A percentile compares a stretch with the other conserved stretches of the same genome.
Evolutionary conservation across 2,888 invertebrate species (phyloP).

Genomic region (Idaea biselata): DNA sequence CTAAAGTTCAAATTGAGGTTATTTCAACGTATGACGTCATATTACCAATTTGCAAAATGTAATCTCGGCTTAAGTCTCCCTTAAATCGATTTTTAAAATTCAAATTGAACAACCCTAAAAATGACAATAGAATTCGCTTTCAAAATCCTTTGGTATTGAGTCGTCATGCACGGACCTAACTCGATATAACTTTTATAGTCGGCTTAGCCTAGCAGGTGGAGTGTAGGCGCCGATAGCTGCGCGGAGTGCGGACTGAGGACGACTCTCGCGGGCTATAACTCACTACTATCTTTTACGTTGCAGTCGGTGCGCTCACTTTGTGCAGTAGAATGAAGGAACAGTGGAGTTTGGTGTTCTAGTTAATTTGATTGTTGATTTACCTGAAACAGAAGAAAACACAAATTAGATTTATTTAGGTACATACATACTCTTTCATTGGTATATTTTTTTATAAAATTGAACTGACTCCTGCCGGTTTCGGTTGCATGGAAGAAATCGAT

Average conservation of each 20-base stretch:
- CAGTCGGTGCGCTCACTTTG: background rate
- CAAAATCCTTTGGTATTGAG: background rate
- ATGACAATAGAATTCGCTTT: background rate
- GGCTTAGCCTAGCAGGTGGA: background rate
- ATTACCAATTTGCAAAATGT: background rate
- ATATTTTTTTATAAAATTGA: too few relatives aligned
- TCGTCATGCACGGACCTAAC: background rate
- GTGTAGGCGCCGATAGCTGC: background rate
- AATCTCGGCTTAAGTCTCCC: background rate
- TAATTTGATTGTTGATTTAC: background rate
- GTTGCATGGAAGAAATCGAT: too few relatives aligned
- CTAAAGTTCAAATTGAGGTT: too few relatives aligned
- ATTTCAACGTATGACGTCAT: background rate
- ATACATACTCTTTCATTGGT: too few relatives aligned
- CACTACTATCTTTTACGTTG: background rate
- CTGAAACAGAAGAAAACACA: background rate
- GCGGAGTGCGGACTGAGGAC: background rate
- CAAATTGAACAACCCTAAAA: background rate
- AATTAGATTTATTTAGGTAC: background rate
- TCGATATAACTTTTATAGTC: constrained; percentile 3
- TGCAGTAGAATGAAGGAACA: background rate
- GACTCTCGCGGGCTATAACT: background rate
- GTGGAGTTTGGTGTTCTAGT: too few relatives aligned
- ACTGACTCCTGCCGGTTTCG: too few relatives aligned
- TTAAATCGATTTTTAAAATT: background rate